Evolutionary conservation across 2,797 vertebrate species (phyloP).

Genomic region (Manis pentadactyla): DNA sequence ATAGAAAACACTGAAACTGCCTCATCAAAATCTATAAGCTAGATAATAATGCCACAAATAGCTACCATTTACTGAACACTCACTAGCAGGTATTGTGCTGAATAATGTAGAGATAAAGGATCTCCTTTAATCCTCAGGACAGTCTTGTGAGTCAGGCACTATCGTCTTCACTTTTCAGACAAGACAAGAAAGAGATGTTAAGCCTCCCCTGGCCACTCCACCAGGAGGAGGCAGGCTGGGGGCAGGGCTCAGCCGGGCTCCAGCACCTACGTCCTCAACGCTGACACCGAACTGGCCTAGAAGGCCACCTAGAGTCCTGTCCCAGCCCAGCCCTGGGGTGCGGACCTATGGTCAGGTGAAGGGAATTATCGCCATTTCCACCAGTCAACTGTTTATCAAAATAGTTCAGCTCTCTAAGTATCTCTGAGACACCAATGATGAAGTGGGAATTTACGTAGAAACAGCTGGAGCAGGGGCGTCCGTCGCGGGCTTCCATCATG

Average conservation of each 20-base stretch:
- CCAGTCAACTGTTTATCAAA: not conserved
- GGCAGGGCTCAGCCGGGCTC: not conserved
- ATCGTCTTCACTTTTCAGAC: not conserved
- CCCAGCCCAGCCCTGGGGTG: rapidly evolving
- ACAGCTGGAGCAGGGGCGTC: not conserved
- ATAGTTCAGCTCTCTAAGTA: not conserved
- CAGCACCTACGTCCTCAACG: not conserved
- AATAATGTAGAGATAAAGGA: not conserved
- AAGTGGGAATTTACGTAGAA: not conserved
- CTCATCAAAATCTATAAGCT: not conserved
- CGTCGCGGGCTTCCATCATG: not conserved
- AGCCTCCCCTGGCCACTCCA: not conserved
- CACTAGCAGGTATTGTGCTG: not conserved
- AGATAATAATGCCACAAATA: not conserved
- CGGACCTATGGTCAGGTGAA: not conserved
- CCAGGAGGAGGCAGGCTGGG: not conserved
- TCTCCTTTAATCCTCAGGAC: not conserved
- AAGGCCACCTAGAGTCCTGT: not conserved
- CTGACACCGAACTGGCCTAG: not conserved
- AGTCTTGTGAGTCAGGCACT: not conserved
- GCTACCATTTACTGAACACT: not conserved
- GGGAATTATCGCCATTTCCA: not conserved
- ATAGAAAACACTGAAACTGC: not conserved
- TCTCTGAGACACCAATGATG: not conserved
- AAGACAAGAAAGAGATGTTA: not conserved